Base-by-base conservation (phyloP, 2,888 invertebrate species). In the Tetrapedia diversipes region DNA sequence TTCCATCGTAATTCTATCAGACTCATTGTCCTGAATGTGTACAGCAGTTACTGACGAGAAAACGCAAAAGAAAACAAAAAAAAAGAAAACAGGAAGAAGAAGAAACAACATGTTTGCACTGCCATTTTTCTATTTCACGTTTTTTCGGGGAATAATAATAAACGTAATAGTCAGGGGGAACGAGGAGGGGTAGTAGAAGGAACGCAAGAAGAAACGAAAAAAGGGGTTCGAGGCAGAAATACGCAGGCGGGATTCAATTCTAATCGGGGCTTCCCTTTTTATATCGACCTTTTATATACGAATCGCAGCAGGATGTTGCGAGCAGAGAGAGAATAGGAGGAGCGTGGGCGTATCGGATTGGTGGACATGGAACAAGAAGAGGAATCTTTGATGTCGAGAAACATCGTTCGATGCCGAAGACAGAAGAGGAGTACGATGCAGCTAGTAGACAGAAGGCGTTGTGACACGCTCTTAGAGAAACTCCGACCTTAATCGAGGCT, bases 81-180 rank as follows among this genome's bases (percentile, higher is more conserved):
- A 10, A 47, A 24, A 16, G 24, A 49, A 10, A 27, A 49, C 11
- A 49, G 14, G 47, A 49, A 24, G 16, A 64, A 37, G 53, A 65
- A 45, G 16, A 39, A 57, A 51, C 41, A 29, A 81, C 76, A 82
- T 80, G 71, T 80, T 84, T 81, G 83, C 87, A 88, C 88, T 88
- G 88, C 89, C 87, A 87, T 88, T 89, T 88, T 86, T 84, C 83
- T 86, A 84, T 83, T 82, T 80, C 84, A 84, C 79, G 73, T 80
- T 80, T 83, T 81, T 76, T 67, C 79, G 81, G 73, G 64, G 63
- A 70, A 60, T 57, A 60, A 70, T 70, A 72, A 73, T 34, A 64
- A 60, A 49, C 11, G 70, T 59, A 64, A 60, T 47, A 41, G 45
- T 66, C 63, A 66, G 41, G n/a, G 57, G 32, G 10, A 43, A 34